Evolutionary conservation across 2,797 vertebrate genomes (phyloP), one percentile per base, ranked within the genome.

Genomic region (Tokudaia muenninki): DNA sequence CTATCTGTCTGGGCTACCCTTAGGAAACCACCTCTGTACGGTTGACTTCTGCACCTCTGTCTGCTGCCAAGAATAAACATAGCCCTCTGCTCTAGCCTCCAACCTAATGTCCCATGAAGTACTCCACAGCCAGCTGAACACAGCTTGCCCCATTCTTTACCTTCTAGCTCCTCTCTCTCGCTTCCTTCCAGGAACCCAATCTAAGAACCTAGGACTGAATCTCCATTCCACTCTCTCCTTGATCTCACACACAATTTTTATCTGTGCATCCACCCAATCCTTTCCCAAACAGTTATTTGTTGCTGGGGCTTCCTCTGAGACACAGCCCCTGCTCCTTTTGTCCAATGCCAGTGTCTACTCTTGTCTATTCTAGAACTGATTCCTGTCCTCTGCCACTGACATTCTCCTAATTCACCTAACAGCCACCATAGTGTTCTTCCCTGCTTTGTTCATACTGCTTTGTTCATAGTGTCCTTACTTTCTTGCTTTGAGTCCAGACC

Each of bases 111-210:
- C 63, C 63, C 84, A 52, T 16, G 65, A 87, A 70, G 65, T 37
- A 34, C 47, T 47, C 13, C 63, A 87, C 34, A 59, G 37, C 87
- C 52, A 77, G n/a, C 50, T 52, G 9, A 92, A 8, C 57, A 89
- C 47, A 44, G 81, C 34, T 65, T n/a, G 24, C 22, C 9, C 67
- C 21, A 52, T 65, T 29, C 59, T 95, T 94, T 37, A 12, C 74
- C 47, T 86, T 90, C 87, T 77, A 67, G n/a, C 24, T 86, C 47
- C 63, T 65, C 29, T 75, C 94, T 70, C 63, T 92, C 12, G 52
- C 41, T 17, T 94, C 91, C 95, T 63, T 92, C 74, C 52, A 86
- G 44, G 74, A 87, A 96, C 50, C 29, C 82, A 82, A 47, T 87
- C 88, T 75, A 47, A 63, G 80, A 83, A 90, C 13, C 61, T 44